Evolutionary conservation across 2,113 vertebrate genomes (phyloP).

Genomic region (Poeciliopsis retropinna): DNA sequence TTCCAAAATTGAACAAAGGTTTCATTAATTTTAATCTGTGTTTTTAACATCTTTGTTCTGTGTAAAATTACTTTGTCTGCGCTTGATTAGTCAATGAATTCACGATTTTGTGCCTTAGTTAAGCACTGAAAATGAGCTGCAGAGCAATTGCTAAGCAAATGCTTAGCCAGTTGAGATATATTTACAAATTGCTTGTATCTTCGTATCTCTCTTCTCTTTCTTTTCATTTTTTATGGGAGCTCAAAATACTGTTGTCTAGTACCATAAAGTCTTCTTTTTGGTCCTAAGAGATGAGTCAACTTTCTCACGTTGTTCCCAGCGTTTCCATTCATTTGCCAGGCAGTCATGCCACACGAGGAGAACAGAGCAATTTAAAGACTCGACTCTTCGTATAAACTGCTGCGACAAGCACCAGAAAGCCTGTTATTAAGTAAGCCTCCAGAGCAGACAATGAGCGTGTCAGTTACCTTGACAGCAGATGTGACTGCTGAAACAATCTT

Average conservation of each 20-base stretch:
- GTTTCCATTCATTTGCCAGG: background rate
- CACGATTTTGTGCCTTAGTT: too few species aligned
- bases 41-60: too few species aligned
- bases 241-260: too few species aligned
- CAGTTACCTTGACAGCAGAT: conserved; percentile 5
- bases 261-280: too few species aligned
- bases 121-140: too few species aligned
- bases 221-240: background rate
- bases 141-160: too few species aligned
- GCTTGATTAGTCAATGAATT: too few species aligned
- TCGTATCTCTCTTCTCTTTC: background rate
- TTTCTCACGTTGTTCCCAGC: background rate
- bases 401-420: conserved; percentile 16
- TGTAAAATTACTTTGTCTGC: too few species aligned
- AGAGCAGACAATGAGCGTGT: background rate
- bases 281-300: background rate
- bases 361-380: background rate
- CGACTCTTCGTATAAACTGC: conserved; percentile 11
- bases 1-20: too few species aligned
- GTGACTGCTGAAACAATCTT: background rate
- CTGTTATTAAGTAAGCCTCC: background rate
- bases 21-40: too few species aligned
- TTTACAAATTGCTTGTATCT: background rate
- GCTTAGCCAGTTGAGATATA: too few species aligned
- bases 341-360: background rate